phyloP scores from a whole-genome alignment of 2,113 vertebrate species.

The Alaudala cheleensis region DNA sequence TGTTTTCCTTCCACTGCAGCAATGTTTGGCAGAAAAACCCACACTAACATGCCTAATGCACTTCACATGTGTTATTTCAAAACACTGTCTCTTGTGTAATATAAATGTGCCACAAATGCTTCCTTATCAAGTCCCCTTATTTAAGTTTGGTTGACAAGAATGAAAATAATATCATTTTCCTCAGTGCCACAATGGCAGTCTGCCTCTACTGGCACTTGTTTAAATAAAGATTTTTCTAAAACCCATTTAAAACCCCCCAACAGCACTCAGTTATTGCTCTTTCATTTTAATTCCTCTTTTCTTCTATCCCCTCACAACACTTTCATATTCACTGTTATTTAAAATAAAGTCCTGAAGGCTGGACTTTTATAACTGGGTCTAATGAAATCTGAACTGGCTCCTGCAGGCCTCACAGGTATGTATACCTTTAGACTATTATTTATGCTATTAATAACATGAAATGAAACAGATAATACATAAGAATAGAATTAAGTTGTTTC shows the following conservation, averaged over 20 bases:
- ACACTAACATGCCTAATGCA: background rate
- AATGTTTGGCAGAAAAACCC: background rate
- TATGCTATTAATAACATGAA: background rate
- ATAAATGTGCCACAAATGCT: background rate
- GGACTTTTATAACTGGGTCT: background rate
- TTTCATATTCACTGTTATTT: background rate
- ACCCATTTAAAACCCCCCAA: accelerated
- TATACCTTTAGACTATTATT: background rate
- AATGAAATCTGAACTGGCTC: background rate
- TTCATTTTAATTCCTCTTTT: background rate
- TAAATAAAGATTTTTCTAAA: background rate
- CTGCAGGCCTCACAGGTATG: background rate
- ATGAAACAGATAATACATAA: background rate
- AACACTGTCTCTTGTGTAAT: background rate
- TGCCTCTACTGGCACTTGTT: background rate
- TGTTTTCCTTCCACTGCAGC: background rate
- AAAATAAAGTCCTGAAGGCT: background rate
- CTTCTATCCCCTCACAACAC: background rate
- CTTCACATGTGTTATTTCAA: background rate
- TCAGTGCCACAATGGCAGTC: background rate
- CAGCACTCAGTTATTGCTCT: background rate
- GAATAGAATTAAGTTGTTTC: background rate
- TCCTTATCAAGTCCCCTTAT: background rate
- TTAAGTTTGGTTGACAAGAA: background rate
- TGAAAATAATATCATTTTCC: background rate